phyloP scores from a whole-genome alignment of 2,113 vertebrate genomes.

The Xiphias gladius region DNA sequence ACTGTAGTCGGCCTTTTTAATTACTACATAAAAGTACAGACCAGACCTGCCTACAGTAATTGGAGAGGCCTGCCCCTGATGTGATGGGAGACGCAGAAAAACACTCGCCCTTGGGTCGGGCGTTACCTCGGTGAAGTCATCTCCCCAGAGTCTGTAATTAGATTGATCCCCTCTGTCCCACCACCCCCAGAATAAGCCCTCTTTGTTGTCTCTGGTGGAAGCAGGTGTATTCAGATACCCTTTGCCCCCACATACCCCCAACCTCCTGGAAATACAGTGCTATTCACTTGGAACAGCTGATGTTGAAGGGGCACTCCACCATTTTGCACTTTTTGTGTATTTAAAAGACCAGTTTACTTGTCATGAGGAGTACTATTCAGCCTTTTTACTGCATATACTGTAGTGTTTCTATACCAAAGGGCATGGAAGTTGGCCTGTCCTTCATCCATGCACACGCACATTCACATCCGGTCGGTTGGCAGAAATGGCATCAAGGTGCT shows the following conservation, averaged over 20 bases:
- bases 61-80: constrained; percentile 29
- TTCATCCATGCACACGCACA: background rate
- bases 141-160: constrained; percentile 79
- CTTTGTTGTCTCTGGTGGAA: constrained; percentile 70
- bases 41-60: constrained; percentile 26
- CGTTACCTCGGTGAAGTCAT: constrained; percentile 72
- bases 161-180: constrained; percentile 52
- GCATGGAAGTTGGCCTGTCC: background rate
- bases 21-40: constrained; percentile 29
- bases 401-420: background rate
- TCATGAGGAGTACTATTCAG: background rate
- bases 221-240: constrained; percentile 61
- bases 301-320: constrained; percentile 9
- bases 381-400: background rate
- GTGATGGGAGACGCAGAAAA: constrained; percentile 46
- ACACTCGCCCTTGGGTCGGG: constrained; percentile 57
- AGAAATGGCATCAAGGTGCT: background rate
- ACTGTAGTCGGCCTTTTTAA: constrained; percentile 16
- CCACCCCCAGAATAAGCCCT: constrained; percentile 28
- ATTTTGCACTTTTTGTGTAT: background rate
- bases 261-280: constrained; percentile 32
- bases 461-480: background rate
- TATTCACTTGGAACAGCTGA: constrained; percentile 24
- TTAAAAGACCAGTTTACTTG: background rate
- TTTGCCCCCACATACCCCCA: background rate